Evolutionary conservation across 2,113 vertebrate genomes (phyloP).

Genomic region (Chlamydotis undulata): DNA sequence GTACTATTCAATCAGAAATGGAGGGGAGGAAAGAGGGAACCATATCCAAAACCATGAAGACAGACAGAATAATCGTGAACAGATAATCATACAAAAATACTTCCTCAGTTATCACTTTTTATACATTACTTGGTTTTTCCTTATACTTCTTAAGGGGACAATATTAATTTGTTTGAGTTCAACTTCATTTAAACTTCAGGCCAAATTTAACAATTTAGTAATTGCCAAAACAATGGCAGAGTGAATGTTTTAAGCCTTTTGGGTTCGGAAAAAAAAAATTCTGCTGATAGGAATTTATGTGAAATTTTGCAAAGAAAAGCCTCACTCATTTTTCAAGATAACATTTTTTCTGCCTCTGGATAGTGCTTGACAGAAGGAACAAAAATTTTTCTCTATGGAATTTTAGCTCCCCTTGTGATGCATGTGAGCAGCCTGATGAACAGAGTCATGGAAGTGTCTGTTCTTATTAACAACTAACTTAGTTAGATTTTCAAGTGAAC

Average conservation of each 20-base stretch:
- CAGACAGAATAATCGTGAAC: neutral
- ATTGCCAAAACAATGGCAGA: neutral
- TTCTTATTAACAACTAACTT: neutral
- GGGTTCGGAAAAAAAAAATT: neutral
- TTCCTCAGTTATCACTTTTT: neutral
- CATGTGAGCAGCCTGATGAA: neutral
- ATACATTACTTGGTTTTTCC: neutral
- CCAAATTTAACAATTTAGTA: neutral
- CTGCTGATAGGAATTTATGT: neutral
- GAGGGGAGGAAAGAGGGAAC: neutral
- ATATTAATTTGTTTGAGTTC: neutral
- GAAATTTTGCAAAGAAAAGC: neutral
- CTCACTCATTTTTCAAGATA: neutral
- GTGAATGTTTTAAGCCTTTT: neutral
- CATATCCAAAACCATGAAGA: neutral
- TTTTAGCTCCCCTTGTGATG: neutral
- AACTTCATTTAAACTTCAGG: neutral
- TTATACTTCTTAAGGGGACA: neutral
- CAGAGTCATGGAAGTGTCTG: neutral
- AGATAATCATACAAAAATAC: neutral
- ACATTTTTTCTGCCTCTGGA: slow-evolving; percentile 20
- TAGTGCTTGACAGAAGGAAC: slow-evolving; percentile 9
- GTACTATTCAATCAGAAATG: neutral
- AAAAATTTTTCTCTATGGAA: neutral
- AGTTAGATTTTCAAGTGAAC: neutral